Base-by-base conservation (phyloP, 2,113 vertebrate genomes). In the Hucho hucho region DNA sequence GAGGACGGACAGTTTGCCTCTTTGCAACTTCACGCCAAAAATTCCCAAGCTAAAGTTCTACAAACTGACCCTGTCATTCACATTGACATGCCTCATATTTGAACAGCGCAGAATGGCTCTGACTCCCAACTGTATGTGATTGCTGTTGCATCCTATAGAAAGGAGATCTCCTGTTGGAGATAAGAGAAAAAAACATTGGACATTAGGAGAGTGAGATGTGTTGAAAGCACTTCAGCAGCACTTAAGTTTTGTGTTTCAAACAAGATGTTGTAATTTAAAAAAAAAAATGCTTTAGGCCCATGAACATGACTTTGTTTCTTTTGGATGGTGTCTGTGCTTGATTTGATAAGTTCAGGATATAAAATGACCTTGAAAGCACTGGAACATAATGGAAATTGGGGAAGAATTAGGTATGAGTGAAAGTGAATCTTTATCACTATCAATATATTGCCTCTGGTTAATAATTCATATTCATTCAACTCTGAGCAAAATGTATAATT, bases 121-220 rank as follows among this genome's bases (percentile, higher is more conserved):
- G 70, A 77, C 28, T 53, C 74, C 22, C 70, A 26, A 61, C 28
- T 43, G 28, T n/a, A 9, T 73, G 65, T 76, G 49, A 29, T 78
- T 65, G 29, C 63, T n/a, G 74, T 79, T 74, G 46, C 61, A 46
- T 67, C 63, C 58, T n/a, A 61, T 7, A 61, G 58, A 67, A 28
- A 67, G 64, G 29, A 20, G 9, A 67, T 20, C 65, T 64, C 25
- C 61, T 32, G 29, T 43, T 37, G 28, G 14, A 32, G 65, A 65
- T 7, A 61, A 22, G 18, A 53, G 2, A 3, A 0, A 9, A 9
- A 43, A 43, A 11, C 6, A 20, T 20, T 32, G 26, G 26, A 65
- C 64, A 67, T 22, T 16, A 32, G 16, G 65, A 32, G 65, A 26
- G 28, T 32, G 29, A n/a, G 9, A 67, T 20, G 29, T 11, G 29